Base-by-base conservation (phyloP, 1,140 invertebrate genomes). In the Lanistes nyassanus region DNA sequence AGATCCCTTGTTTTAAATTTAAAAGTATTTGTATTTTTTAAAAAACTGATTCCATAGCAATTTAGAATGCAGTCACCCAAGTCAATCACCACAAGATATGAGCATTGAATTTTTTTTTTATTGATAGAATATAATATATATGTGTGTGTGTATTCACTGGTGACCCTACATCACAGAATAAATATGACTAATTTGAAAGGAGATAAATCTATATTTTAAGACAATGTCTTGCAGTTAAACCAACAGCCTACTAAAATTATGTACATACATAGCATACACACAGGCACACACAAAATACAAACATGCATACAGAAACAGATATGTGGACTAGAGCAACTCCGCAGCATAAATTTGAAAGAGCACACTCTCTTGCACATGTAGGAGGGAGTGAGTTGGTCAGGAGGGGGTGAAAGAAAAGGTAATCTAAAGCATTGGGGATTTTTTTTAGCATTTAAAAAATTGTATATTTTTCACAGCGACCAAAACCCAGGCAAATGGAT, bases 121-220 rank as follows among this genome's bases (percentile, higher is more conserved):
- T 72, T 72, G 70, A 72, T 72, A 72, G 70, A 72, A 72, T 72
- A 72, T 72, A 72, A 60, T 72, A 31, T 26, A 19, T 72, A 55
- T 72, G 60, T 72, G 9, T 66, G 60, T 72, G 60, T 72, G 70
- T 60, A 72, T 72, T 72, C 36, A 72, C 70, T 60, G 70, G 42
- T 62, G 70, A 72, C 70, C 70, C 70, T 60, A 62, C 70, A 72
- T 72, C 70, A 72, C 70, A 72, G 70, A 72, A 72, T 72, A 72
- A 72, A 72, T 72, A 72, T 72, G 70, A 72, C 70, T 72, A 72
- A 60, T 72, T 72, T 72, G 55, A 72, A 72, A 72, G 55, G 70
- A 72, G 70, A 55, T 37, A 72, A 55, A 11, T 37, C 70, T 72
- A 72, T 55, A 62, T 34, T 72, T 36, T 55, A 72, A 72, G 56